Evolutionary conservation across 2,113 vertebrate species (phyloP).

Genomic region (Bos javanicus): DNA sequence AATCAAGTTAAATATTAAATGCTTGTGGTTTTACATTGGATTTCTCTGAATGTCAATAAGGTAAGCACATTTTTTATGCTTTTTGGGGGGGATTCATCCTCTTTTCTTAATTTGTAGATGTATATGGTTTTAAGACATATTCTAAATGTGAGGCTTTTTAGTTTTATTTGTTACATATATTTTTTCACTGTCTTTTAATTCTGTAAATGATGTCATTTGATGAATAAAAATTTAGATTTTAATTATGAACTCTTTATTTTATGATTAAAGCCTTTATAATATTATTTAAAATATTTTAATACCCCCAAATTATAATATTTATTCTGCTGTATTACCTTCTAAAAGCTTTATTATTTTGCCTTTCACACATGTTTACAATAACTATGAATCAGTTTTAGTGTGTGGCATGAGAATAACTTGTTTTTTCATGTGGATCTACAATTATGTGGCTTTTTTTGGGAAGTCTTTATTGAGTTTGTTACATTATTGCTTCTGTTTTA

Average conservation of each 20-base stretch:
- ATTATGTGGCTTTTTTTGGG: neutral
- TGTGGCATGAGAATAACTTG: neutral
- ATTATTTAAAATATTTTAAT: neutral
- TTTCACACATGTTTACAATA: neutral
- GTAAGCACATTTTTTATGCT: neutral
- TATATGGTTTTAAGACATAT: neutral
- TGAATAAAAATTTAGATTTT: conserved; percentile 33
- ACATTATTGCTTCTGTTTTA: neutral
- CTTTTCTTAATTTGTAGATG: neutral
- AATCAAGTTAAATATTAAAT: neutral
- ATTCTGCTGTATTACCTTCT: neutral
- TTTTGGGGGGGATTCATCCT: neutral
- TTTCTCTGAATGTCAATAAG: neutral
- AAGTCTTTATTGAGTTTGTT: neutral
- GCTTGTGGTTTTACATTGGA: neutral
- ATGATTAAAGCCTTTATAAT: neutral
- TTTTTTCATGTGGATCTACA: neutral
- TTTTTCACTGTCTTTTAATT: neutral
- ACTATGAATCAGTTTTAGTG: neutral
- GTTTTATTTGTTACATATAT: neutral
- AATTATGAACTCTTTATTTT: neutral
- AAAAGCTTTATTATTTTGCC: neutral
- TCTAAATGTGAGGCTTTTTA: neutral
- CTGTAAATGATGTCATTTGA: neutral
- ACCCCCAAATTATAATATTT: neutral